These are phyloP conservation scores for Parazoanthus swiftii DNA, from an alignment of 92 coral and sea anemone species.

Conservation along the genomic window DNA sequence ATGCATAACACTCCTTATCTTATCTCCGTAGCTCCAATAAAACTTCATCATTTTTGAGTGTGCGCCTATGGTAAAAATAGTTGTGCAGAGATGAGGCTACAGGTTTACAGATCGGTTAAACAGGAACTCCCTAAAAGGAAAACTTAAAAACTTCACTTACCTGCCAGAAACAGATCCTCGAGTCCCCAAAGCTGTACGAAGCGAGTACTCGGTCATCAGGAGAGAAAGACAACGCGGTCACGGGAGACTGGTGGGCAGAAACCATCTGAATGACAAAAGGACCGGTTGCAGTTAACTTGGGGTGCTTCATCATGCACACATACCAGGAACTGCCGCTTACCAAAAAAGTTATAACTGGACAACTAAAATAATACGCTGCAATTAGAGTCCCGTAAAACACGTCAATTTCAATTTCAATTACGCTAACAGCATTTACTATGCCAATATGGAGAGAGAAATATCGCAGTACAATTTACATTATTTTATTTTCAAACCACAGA, in stretches of 20 bases:
- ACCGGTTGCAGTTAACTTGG: neutral
- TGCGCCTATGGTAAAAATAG: too few relatives aligned
- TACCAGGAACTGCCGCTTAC: neutral
- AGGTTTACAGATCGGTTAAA: too few relatives aligned
- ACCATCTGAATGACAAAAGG: slow-evolving; percentile 61
- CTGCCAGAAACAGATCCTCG: slow-evolving; percentile 97
- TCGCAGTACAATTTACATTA: neutral
- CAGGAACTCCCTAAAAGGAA: neutral
- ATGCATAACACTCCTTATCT: too few relatives aligned
- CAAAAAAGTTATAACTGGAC: neutral
- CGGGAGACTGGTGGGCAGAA: slow-evolving; percentile 88
- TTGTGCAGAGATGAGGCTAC: neutral
- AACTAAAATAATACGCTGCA: neutral
- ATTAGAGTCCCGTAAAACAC: neutral
- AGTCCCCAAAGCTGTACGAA: slow-evolving; percentile 92
- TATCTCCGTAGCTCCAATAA: too few relatives aligned
- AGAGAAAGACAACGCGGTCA: slow-evolving; percentile 87
- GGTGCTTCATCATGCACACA: neutral
- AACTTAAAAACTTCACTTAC: slow-evolving; percentile 34
- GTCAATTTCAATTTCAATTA: neutral
- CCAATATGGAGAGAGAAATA: too few relatives aligned
- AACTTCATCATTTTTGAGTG: too few relatives aligned
- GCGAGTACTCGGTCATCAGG: slow-evolving; percentile 91
- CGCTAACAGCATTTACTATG: too few relatives aligned
- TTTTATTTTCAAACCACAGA: neutral